Conservation (phyloP, 2,113 vertebrate species). For the Ophiodon elongatus region DNA sequence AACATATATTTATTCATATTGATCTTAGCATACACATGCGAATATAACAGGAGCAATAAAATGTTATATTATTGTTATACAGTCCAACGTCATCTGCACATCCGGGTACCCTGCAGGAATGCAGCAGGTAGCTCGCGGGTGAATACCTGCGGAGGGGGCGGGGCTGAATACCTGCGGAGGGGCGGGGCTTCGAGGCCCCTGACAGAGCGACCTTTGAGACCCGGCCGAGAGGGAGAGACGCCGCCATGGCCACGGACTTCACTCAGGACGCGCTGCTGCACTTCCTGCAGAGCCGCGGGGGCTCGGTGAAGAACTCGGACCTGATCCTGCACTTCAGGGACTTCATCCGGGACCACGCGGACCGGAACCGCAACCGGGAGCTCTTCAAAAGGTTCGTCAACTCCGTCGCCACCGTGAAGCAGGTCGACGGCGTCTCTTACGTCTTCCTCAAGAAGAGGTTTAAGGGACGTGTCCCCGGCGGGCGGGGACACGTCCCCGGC, state of each 20-base stretch:
- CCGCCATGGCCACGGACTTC: conserved; percentile 88
- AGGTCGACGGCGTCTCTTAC: conserved; percentile 80
- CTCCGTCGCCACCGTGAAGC: conserved; percentile 89
- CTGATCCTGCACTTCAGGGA: conserved; percentile 87
- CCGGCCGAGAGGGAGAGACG: neutral
- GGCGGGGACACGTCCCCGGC: conserved; percentile 41
- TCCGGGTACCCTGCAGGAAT: conserved; percentile 64
- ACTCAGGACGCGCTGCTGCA: conserved; percentile 90
- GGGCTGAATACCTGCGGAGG: conserved; percentile 68
- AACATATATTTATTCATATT: no score
- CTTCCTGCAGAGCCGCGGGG: conserved; percentile 87
- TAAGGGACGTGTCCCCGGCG: conserved; percentile 62
- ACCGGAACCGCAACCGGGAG: conserved; percentile 87
- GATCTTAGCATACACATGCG: no score
- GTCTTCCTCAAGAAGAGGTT: conserved; percentile 89
- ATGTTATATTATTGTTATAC: neutral
- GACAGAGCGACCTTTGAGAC: conserved; percentile 69
- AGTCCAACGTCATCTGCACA: conserved; percentile 1
- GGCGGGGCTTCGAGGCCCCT: conserved; percentile 59
- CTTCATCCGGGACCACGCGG: conserved; percentile 85
- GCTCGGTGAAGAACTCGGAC: conserved; percentile 88
- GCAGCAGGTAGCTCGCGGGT: conserved; percentile 67
- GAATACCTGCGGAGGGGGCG: conserved; percentile 76
- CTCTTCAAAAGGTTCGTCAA: conserved; percentile 94
- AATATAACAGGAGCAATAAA: neutral